phyloP scores from a whole-genome alignment of 1,140 invertebrate genomes.

The Eriocheir sinensis region DNA sequence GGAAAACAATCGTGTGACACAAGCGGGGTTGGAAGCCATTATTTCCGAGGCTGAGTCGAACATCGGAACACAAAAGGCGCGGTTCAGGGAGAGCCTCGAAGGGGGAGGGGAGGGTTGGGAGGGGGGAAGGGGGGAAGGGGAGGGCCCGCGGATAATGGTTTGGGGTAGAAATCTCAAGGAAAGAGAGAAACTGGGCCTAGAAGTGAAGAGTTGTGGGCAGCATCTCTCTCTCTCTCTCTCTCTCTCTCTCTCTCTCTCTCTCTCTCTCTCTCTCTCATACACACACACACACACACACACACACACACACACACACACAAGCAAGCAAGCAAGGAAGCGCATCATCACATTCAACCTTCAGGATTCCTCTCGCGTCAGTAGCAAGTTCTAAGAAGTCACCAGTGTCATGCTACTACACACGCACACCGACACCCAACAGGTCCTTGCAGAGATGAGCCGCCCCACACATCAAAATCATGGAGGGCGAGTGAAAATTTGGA shows the following conservation, averaged over 20 bases:
- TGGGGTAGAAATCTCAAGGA: slow-evolving; percentile 3
- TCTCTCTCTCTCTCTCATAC: neutral
- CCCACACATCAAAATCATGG: too few species aligned
- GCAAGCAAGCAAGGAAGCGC: too few species aligned
- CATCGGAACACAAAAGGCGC: neutral
- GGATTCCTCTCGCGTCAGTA: too few species aligned
- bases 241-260: neutral
- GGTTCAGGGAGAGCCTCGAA: neutral
- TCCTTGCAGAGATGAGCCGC: too few species aligned
- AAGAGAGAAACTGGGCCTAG: neutral
- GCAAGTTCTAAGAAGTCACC: too few species aligned
- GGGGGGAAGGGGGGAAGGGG: neutral
- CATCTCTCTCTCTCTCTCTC: neutral
- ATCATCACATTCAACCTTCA: too few species aligned
- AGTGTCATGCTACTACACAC: too few species aligned
- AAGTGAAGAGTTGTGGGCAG: neutral
- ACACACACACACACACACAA: too few species aligned
- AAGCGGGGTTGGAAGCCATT: slow-evolving; percentile 20
- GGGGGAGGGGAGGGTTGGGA: neutral
- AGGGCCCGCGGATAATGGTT: neutral
- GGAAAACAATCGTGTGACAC: slow-evolving; percentile 24
- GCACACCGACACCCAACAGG: too few species aligned
- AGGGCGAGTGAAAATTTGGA: too few species aligned
- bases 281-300: neutral
- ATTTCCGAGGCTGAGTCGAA: slow-evolving; percentile 3